phyloP scores from a whole-genome alignment of 2,113 vertebrate species.

The Sarotherodon lohbergeri region DNA sequence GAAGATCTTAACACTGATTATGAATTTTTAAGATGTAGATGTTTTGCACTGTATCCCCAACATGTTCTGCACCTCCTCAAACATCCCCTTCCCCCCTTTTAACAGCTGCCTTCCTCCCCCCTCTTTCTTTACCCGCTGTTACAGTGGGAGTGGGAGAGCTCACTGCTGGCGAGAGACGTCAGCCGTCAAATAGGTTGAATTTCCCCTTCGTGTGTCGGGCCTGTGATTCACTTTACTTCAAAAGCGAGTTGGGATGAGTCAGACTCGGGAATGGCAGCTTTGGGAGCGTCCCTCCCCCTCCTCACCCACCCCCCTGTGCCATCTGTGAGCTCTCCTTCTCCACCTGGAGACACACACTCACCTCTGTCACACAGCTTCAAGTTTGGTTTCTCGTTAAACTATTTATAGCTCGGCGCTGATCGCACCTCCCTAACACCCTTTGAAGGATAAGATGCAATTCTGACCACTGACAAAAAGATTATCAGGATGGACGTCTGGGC shows the following conservation, averaged over 20 bases:
- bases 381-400: conserved; percentile 2
- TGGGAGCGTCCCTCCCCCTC: background rate
- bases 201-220: conserved; percentile 10
- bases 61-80: background rate
- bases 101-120: conserved; percentile 30
- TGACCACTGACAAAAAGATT: background rate
- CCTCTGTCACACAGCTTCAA: conserved; percentile 53
- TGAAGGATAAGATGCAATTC: background rate
- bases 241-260: conserved; percentile 31
- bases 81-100: background rate
- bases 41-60: conserved; percentile 6
- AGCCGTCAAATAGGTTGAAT: conserved; percentile 27
- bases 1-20: background rate
- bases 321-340: conserved; percentile 51
- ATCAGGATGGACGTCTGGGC: background rate
- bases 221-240: conserved; percentile 38
- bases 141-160: conserved; percentile 26
- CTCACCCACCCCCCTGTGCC: background rate
- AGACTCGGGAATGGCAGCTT: conserved; percentile 16
- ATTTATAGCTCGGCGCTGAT: background rate
- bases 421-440: background rate
- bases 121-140: background rate
- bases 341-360: conserved; percentile 30
- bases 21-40: conserved; percentile 12
- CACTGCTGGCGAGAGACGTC: conserved; percentile 29